These are phyloP conservation scores for Torymus auratus DNA, from an alignment of 2,888 invertebrate genomes.

Conservation along the genomic window DNA sequence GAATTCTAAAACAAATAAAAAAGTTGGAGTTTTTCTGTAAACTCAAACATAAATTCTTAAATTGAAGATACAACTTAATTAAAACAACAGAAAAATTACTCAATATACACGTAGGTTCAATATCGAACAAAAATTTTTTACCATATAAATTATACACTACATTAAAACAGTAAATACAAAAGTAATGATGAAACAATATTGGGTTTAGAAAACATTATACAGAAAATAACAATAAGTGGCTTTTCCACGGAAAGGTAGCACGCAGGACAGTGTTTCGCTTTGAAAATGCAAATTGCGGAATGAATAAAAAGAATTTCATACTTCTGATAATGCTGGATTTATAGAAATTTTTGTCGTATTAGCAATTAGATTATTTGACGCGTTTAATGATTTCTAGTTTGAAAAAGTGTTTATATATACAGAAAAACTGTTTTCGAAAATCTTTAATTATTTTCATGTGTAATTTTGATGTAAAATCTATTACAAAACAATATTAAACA, in stretches of 20 bases:
- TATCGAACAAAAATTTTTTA: conserved; percentile 1
- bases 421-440: neutral
- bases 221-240: too few relatives aligned
- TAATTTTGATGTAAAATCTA: conserved; percentile 1
- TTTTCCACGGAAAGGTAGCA: too few relatives aligned
- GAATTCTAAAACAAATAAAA: conserved; percentile 32
- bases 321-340: conserved; percentile 8
- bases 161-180: conserved; percentile 9
- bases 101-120: neutral
- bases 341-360: conserved; percentile 7
- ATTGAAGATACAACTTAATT: neutral
- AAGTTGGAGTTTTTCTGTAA: conserved; percentile 22
- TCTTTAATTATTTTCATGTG: neutral
- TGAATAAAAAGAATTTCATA: conserved; percentile 22
- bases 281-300: conserved; percentile 42
- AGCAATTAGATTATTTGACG: neutral
- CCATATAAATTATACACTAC: conserved; percentile 27
- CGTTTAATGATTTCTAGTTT: neutral
- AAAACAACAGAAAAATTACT: neutral
- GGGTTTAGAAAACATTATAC: neutral
- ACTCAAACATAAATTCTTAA: conserved; percentile 16
- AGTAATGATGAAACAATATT: conserved; percentile 15
- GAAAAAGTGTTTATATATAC: neutral
- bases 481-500: conserved; percentile 30
- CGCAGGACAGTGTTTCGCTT: neutral